These are phyloP conservation scores for Tortrix viridana DNA, from an alignment of 2,888 invertebrate species.

Conservation along the genomic window DNA sequence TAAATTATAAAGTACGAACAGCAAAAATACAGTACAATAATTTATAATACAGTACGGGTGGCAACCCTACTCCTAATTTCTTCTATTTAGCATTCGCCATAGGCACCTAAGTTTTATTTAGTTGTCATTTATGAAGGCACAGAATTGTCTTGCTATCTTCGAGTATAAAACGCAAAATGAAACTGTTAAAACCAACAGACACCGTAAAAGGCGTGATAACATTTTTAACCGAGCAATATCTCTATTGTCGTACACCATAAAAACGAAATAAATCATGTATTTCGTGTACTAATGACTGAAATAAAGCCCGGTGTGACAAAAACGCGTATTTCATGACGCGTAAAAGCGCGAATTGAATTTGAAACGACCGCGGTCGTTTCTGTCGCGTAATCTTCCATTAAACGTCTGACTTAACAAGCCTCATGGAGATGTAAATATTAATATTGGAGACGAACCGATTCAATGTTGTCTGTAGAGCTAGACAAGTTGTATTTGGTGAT, in stretches of 20 bases:
- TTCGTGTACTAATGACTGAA: slow-evolving; percentile 24
- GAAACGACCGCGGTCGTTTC: slow-evolving; percentile 43
- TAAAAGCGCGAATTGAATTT: slow-evolving; percentile 46
- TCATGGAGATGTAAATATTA: slow-evolving; percentile 29
- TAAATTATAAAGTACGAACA: too few relatives aligned
- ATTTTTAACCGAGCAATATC: slow-evolving; percentile 3
- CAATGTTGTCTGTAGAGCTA: not conserved
- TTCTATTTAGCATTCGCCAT: too few relatives aligned
- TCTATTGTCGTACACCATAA: slow-evolving; percentile 13
- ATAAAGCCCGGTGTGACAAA: slow-evolving; percentile 24
- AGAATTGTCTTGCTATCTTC: too few relatives aligned
- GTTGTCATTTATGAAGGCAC: too few relatives aligned
- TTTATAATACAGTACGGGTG: too few relatives aligned
- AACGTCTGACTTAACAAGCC: slow-evolving; percentile 42
- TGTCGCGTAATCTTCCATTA: slow-evolving; percentile 44
- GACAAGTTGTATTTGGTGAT: too few relatives aligned
- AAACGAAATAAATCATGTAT: slow-evolving; percentile 31
- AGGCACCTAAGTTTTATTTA: too few relatives aligned
- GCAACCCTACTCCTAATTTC: too few relatives aligned
- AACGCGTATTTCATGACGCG: slow-evolving; percentile 18
- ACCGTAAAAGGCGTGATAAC: slow-evolving; percentile 2
- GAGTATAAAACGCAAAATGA: too few relatives aligned
- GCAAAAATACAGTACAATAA: too few relatives aligned
- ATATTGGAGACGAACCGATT: slow-evolving; percentile 10
- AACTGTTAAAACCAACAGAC: too few relatives aligned